Evolutionary conservation across 2,797 vertebrate species (phyloP), one percentile per base, ranked within the genome.

Genomic region (Callimico goeldii): DNA sequence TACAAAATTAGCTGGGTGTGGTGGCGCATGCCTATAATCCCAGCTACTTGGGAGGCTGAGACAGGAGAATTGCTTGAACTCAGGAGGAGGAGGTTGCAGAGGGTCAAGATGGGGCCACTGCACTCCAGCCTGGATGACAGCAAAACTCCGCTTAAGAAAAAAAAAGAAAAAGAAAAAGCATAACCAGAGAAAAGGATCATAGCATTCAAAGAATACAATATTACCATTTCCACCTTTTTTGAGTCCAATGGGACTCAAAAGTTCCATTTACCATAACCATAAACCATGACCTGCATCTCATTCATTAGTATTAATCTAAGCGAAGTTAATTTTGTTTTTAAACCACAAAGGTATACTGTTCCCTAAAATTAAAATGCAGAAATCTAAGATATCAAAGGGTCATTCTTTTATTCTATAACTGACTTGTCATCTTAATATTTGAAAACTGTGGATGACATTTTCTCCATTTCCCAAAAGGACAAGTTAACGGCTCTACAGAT

Each of bases 331-430:
- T 88, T 93, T 82, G 41, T 93, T 61, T 94, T 80, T 84, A 80
- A 82, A 92, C 9, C 50, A 96, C 70, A 52, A 94, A 87, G 76
- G 30, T 77, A n/a, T 86, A 67, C 79, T 87, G 92, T 73, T 75
- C 52, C 4, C 70, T 50, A 91, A 81, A 93, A 93, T 64, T 26
- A 93, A 90, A 61, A 94, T 15, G 1, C 84, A 46, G 39, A 93
- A 97, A 91, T 57, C 0, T 75, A 95, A 86, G 28, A 12, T 91
- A 93, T 1, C 82, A 9, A 61, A 3, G 79, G 58, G 61, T 67
- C 9, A 58, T 61, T 43, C 17, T 91, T 96, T 93, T 89, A 93
- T 93, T 89, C 82, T 76, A 17, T 41, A 97, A 87, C 17, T 57
- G 67, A 97, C 28, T 55, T 61, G 6, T 57, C 83, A 93, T 85